These are phyloP conservation scores for Struthio camelus DNA, from an alignment of 2,113 vertebrate species.

Conservation along the genomic window DNA sequence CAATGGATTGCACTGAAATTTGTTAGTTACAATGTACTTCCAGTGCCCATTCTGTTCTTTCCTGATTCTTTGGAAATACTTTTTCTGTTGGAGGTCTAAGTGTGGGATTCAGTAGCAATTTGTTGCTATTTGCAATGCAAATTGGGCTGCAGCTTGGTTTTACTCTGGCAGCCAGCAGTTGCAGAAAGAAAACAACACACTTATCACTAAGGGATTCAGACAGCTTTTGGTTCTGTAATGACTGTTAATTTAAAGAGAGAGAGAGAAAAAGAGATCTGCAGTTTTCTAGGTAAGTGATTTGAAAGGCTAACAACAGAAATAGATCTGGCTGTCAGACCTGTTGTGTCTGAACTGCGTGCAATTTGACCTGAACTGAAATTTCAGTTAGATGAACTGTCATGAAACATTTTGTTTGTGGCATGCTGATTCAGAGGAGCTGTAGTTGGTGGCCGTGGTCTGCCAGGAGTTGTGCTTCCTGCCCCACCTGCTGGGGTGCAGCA, in stretches of 20 bases:
- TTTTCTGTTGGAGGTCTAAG: background rate
- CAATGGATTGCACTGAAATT: background rate
- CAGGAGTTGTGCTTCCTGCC: background rate
- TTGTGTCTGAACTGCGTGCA: background rate
- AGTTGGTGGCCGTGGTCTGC: background rate
- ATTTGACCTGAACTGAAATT: background rate
- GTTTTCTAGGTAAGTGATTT: background rate
- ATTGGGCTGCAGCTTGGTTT: background rate
- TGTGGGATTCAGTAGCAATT: background rate
- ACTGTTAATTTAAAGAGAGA: background rate
- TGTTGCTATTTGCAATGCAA: background rate
- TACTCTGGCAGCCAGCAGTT: background rate
- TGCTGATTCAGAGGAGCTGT: background rate
- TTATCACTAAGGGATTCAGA: background rate
- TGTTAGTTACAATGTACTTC: background rate
- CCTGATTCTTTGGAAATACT: background rate
- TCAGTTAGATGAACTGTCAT: background rate
- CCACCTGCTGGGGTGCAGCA: background rate
- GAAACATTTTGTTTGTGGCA: background rate
- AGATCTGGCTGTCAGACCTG: background rate
- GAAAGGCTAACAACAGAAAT: conserved; percentile 4
- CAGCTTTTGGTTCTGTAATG: background rate
- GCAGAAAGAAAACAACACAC: background rate
- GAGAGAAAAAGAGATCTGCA: background rate
- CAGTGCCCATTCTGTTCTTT: background rate